Base-by-base conservation (phyloP, 2,888 invertebrate genomes). In the Hirtodrosophila trivittata region DNA sequence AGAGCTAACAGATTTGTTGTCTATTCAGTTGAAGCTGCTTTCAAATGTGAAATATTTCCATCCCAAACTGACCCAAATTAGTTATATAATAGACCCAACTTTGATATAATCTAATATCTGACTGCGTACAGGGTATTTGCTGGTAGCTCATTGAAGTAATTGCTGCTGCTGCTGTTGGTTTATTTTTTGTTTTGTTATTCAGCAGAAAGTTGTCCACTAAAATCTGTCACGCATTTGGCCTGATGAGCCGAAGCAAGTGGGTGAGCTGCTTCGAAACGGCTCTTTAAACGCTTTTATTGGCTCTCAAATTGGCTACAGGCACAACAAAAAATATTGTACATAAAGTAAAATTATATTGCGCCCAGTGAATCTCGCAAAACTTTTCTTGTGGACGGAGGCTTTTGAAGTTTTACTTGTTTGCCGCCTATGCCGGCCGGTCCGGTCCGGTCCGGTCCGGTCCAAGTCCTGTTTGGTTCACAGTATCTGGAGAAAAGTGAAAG, bases 281-380 rank as follows among this genome's bases (percentile, higher is more conserved):
- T 58, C 67, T 71, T 86, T 86, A 84, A 84, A 75, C 77, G 66
- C 42, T 81, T 86, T 80, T 84, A 84, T 84, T 77, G 81, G 60
- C 77, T 66, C 55, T 64, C 56, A 71, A 75, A 67, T 75, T 85
- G 78, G 82, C 78, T 65, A 64, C 66, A 58, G 58, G 49, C 83
- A 49, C 49, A 51, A 47, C 56, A 43, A 21, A 55, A 55, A 50
- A 66, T 75, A 62, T 70, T 56, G 58, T 65, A 62, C 68, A 77
- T 77, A 77, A 76, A 75, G 56, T 57, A 82, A 82, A 82, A 78
- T 71, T 76, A 68, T 83, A 76, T 80, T 67, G 77, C 75, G 75
- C 60, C 55, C 75, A 59, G 80, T 58, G 52, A 57, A 72, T 76
- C 50, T 49, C 41, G 56, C 74, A 49, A 52, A 84, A 81, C 66